Evolutionary conservation across 2,797 vertebrate species (phyloP).

Genomic region (Rhincodon typus): DNA sequence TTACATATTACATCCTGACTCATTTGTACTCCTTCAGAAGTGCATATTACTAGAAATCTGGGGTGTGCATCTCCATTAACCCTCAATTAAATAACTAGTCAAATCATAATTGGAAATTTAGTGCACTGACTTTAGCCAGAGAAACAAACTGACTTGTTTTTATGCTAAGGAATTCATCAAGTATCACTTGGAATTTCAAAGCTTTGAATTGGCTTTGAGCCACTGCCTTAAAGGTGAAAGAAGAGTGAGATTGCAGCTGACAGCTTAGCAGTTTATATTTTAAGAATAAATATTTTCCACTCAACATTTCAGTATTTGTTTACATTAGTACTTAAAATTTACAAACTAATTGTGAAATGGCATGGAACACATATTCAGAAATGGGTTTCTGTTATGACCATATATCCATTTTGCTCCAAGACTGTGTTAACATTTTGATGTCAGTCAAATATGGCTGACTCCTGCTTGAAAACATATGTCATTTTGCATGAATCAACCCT

Average conservation of each 20-base stretch:
- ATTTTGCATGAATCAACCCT: conserved; percentile 27
- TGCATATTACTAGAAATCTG: not conserved
- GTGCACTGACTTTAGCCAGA: not conserved
- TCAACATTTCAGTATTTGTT: not conserved
- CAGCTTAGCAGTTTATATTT: not conserved
- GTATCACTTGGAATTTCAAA: not conserved
- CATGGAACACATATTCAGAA: not conserved
- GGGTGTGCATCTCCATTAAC: not conserved
- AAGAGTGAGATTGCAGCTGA: not conserved
- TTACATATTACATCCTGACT: not conserved
- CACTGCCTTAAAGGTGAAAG: not conserved
- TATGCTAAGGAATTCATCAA: not conserved
- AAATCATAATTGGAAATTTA: not conserved
- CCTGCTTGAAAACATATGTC: not conserved
- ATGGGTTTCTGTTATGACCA: not conserved
- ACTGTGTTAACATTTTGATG: not conserved
- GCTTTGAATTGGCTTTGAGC: not conserved
- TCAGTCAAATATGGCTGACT: not conserved
- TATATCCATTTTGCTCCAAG: not conserved
- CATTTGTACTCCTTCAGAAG: not conserved
- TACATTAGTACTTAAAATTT: not conserved
- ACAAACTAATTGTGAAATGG: not conserved
- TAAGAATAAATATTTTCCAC: not conserved
- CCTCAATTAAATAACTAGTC: not conserved
- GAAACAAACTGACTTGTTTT: not conserved